Conservation (phyloP, 2,113 vertebrate species). For the Felis catus region DNA sequence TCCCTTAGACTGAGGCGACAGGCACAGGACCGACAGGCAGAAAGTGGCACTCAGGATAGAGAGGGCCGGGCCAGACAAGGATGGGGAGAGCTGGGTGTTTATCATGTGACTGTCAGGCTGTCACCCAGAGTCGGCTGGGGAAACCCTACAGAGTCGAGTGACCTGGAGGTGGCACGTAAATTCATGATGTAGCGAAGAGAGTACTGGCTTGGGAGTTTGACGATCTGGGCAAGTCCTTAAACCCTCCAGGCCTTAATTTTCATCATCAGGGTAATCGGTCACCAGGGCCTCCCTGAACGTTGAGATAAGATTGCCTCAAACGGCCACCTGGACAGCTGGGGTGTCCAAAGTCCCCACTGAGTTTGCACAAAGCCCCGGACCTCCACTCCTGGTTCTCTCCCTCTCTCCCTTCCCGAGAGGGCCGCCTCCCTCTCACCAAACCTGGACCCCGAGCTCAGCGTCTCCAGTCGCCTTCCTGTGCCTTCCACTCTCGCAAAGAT, state of each 20-base stretch:
- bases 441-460: neutral
- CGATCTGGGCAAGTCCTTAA: neutral
- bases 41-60: neutral
- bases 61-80: neutral
- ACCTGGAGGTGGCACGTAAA: too few relatives aligned
- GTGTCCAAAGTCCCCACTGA: neutral
- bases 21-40: neutral
- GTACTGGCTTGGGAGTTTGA: neutral
- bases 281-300: neutral
- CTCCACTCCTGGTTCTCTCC: fast-evolving
- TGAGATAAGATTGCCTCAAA: neutral
- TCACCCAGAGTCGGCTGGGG: neutral
- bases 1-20: neutral
- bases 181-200: neutral
- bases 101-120: neutral
- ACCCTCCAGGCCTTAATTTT: neutral
- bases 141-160: neutral
- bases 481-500: neutral
- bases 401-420: neutral
- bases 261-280: neutral
- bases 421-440: neutral
- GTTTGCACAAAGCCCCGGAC: neutral
- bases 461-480: neutral
- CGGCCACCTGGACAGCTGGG: neutral
- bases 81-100: neutral